Evolutionary conservation across 1,140 invertebrate species (phyloP).

Genomic region (Cepaea nemoralis): DNA sequence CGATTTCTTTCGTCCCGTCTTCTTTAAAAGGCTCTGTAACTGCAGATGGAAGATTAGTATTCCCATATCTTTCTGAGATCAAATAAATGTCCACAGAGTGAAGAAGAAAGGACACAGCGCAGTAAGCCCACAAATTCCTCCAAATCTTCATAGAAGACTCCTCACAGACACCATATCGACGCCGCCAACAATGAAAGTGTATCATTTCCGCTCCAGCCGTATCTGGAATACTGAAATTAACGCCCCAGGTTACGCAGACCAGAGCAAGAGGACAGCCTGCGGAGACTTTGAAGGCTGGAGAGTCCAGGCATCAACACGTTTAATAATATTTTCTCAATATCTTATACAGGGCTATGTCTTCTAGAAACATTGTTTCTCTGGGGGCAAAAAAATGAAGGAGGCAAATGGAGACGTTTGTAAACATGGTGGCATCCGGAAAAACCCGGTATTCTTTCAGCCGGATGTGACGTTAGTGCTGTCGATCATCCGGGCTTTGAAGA

Average conservation of each 20-base stretch:
- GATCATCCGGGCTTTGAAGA: not conserved
- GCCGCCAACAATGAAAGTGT: constrained; percentile 13
- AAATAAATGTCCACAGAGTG: not conserved
- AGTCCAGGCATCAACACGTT: not conserved
- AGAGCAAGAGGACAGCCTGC: constrained; percentile 7
- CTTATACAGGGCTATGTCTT: not conserved
- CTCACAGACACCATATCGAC: constrained; percentile 5
- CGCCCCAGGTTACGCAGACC: constrained; percentile 1
- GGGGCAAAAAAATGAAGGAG: constrained; percentile 35
- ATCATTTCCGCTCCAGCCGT: constrained; percentile 9
- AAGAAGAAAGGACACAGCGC: not conserved
- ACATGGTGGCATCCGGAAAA: constrained; percentile 26
- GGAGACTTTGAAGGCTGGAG: not conserved
- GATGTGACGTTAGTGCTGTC: constrained; percentile 30
- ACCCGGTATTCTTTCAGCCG: constrained; percentile 16
- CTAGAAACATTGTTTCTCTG: constrained; percentile 19
- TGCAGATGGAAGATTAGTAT: not conserved
- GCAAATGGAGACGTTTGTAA: constrained; percentile 29
- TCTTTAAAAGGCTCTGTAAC: not conserved
- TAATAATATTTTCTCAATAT: constrained; percentile 39
- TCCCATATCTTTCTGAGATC: not conserved
- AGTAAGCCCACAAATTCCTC: not conserved
- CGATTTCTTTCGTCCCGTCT: too few relatives aligned
- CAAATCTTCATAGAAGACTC: not conserved
- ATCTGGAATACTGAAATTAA: constrained; percentile 23